These are phyloP conservation scores for Sylvilagus floridanus DNA, from an alignment of 2,797 vertebrate genomes.

Conservation along the genomic window DNA sequence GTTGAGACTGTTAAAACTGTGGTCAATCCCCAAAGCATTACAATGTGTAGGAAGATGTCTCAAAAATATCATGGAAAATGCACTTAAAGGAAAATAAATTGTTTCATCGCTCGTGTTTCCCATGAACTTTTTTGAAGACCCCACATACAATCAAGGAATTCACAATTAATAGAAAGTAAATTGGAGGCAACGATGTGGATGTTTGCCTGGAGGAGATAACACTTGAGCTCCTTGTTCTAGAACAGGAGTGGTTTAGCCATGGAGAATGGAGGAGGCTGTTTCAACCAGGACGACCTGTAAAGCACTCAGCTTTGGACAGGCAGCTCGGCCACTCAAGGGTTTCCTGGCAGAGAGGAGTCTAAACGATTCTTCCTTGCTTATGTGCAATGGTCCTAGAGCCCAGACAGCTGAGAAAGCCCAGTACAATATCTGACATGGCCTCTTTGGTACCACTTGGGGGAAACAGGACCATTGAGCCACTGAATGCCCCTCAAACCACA, in stretches of 20 bases:
- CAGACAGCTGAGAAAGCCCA: conserved; percentile 26
- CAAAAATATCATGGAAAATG: too few species aligned
- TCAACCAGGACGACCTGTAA: neutral
- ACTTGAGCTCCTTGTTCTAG: neutral
- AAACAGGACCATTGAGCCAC: neutral
- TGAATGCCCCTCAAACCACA: neutral
- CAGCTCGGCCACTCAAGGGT: neutral
- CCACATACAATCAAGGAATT: neutral
- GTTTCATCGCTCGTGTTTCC: too few species aligned
- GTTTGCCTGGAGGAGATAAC: neutral
- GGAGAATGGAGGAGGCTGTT: neutral
- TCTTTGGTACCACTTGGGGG: neutral
- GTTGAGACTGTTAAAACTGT: neutral
- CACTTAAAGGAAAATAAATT: too few species aligned
- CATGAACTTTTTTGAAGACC: too few species aligned
- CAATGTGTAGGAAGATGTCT: neutral
- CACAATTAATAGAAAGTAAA: neutral
- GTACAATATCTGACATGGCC: neutral
- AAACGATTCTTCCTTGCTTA: neutral
- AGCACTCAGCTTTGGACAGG: neutral
- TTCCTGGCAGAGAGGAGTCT: neutral
- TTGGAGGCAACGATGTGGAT: neutral
- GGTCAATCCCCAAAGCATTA: neutral
- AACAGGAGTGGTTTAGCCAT: neutral
- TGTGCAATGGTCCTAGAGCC: neutral